Evolutionary conservation across 1,140 invertebrate genomes (phyloP).

Genomic region (Hirudo medicinalis): DNA sequence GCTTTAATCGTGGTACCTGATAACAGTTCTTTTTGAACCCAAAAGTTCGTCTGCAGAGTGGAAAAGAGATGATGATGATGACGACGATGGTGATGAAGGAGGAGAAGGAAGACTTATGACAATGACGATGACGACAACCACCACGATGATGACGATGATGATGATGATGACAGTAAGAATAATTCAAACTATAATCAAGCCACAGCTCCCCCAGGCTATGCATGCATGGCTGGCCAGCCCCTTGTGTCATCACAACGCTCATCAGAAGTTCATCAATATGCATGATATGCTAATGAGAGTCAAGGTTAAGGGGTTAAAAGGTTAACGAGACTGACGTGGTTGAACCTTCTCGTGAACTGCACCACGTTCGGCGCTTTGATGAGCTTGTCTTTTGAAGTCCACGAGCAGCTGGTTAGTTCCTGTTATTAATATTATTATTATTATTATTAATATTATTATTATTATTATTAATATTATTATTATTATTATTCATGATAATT

Average conservation of each 20-base stretch:
- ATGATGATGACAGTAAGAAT: not conserved
- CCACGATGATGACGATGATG: not conserved
- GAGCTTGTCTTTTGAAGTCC: slow-evolving; percentile 81
- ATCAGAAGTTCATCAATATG: not conserved
- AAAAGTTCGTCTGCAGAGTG: slow-evolving; percentile 40
- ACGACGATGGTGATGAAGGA: not conserved
- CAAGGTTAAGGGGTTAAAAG: no score
- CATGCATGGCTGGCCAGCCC: not conserved
- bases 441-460: not conserved
- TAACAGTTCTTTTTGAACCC: slow-evolving; percentile 42
- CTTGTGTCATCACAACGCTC: no score
- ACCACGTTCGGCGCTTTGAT: slow-evolving; percentile 82
- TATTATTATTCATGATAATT: not conserved
- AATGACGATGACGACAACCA: no score
- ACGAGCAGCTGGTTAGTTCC: slow-evolving; percentile 74
- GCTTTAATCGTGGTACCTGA: slow-evolving; percentile 55
- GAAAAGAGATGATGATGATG: slow-evolving; percentile 12
- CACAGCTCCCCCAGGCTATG: not conserved
- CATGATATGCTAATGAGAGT: slow-evolving; percentile 24
- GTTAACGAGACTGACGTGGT: slow-evolving; percentile 67
- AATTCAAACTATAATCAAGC: not conserved
- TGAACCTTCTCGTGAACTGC: slow-evolving; percentile 79
- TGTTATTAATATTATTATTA: not conserved
- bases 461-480: not conserved
- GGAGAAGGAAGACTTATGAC: not conserved